phyloP scores from a whole-genome alignment of 1,140 invertebrate species.

The Zaprionus taronus region DNA sequence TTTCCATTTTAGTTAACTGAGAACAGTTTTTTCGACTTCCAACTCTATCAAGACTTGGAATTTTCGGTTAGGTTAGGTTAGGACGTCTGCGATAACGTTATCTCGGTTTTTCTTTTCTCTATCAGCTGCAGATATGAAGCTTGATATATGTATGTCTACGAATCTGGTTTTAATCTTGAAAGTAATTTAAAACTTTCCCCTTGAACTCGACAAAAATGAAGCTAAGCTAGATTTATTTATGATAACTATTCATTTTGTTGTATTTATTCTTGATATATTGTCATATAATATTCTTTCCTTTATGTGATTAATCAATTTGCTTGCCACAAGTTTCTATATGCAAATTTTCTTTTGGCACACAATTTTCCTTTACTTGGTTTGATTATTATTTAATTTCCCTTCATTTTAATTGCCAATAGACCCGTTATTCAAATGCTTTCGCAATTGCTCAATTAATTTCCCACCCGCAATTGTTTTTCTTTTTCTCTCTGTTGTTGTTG shows the following conservation, averaged over 20 bases:
- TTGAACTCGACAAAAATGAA: background rate
- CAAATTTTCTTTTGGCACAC: constrained; percentile 1
- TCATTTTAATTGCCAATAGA: constrained; percentile 16
- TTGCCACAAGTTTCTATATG: background rate
- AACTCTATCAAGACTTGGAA: background rate
- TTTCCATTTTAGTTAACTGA: background rate
- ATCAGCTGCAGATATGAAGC: constrained; percentile 1
- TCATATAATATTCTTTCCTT: background rate
- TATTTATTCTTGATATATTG: background rate
- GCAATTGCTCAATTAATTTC: constrained; percentile 38
- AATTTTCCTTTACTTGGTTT: constrained; percentile 1
- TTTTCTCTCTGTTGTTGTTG: background rate
- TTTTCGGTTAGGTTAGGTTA: constrained; percentile 40
- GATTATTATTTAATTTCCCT: constrained; percentile 24
- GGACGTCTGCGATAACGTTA: constrained; percentile 15
- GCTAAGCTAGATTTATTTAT: background rate
- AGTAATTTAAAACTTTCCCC: background rate
- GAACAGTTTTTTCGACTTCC: background rate
- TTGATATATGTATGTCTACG: constrained; percentile 1
- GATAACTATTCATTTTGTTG: background rate
- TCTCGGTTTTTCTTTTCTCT: constrained; percentile 10
- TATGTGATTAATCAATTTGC: background rate
- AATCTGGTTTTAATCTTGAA: background rate
- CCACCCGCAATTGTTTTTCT: constrained; percentile 14
- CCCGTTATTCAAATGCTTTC: constrained; percentile 24